Evolutionary conservation across 2,888 invertebrate species (phyloP).

Genomic region (Sphecodes monilicornis): DNA sequence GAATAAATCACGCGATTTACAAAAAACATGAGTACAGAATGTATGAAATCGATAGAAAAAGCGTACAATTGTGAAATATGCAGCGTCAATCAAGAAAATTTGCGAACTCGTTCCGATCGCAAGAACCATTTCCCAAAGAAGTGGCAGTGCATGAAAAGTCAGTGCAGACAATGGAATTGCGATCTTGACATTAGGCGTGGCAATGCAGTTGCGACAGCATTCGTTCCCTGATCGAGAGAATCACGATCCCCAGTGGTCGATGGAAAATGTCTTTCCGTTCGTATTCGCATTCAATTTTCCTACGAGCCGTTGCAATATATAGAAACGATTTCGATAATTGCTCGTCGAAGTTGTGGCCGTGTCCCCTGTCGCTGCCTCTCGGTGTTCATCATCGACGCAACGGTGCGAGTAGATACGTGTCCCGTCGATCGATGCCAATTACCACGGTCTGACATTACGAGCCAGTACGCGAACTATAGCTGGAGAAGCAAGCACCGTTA

Average conservation of each 20-base stretch:
- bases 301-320: background rate
- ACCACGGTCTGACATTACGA: conserved; percentile 38
- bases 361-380: background rate
- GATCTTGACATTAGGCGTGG: conserved; percentile 72
- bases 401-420: background rate
- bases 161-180: conserved; percentile 24
- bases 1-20: no score
- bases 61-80: no score
- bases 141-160: background rate
- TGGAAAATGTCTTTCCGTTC: conserved; percentile 7
- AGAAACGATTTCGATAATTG: background rate
- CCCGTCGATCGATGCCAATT: conserved; percentile 13
- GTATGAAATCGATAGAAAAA: no score
- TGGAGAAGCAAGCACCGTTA: background rate
- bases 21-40: no score
- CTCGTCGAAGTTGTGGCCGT: background rate
- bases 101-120: background rate
- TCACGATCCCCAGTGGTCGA: conserved; percentile 16
- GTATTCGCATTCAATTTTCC: background rate
- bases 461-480: background rate
- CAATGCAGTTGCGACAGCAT: conserved; percentile 52
- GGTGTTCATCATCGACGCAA: background rate
- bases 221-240: background rate
- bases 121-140: background rate
- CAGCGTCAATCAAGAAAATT: background rate